These are phyloP conservation scores for Thaleichthys pacificus DNA, from an alignment of 2,797 vertebrate species.

Conservation along the genomic window DNA sequence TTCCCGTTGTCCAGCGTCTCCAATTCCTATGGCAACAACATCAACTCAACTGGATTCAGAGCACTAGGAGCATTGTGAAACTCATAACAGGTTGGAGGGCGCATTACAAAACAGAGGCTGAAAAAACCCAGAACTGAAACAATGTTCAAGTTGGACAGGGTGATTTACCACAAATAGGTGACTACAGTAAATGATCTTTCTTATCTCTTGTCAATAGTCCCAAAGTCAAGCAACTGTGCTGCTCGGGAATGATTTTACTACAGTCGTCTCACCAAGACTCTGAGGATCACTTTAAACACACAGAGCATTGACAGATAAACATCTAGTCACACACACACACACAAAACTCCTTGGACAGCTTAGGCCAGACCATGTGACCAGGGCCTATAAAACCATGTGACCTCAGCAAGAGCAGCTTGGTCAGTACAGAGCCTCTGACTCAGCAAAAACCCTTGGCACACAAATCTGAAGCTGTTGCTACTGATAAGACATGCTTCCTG, in stretches of 20 bases:
- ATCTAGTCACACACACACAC: neutral
- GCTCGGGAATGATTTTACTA: too few relatives aligned
- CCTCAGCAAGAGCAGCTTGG: neutral
- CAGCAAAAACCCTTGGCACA: neutral
- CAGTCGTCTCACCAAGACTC: neutral
- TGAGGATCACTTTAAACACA: neutral
- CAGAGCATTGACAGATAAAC: neutral
- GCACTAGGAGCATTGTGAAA: neutral
- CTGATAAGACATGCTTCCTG: neutral
- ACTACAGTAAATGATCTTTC: too few relatives aligned
- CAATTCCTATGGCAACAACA: slow-evolving; percentile 76
- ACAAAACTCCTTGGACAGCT: neutral
- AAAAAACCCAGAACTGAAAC: too few relatives aligned
- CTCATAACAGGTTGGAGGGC: neutral
- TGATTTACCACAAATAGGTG: too few relatives aligned
- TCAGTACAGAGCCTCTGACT: neutral
- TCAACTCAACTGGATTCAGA: neutral
- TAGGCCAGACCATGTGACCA: neutral
- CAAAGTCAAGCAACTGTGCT: too few relatives aligned
- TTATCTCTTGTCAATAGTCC: too few relatives aligned
- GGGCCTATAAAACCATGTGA: neutral
- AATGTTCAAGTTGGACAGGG: too few relatives aligned
- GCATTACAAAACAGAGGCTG: too few relatives aligned
- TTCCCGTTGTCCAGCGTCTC: slow-evolving; percentile 97
- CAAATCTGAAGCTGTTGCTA: neutral